Evolutionary conservation across 2,797 vertebrate species (phyloP).

Genomic region (Sebastiscus tertius): DNA sequence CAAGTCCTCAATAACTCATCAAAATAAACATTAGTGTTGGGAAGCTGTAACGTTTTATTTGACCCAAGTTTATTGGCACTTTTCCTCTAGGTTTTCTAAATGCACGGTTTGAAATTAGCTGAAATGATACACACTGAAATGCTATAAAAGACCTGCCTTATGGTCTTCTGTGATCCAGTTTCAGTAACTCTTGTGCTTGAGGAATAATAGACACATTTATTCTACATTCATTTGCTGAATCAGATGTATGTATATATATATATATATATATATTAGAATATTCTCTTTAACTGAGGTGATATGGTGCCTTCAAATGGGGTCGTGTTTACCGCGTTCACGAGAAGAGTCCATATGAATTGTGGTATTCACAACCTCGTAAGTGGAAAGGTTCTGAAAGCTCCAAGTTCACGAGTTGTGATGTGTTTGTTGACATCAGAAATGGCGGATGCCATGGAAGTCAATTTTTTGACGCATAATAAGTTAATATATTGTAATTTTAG

Average conservation of each 20-base stretch:
- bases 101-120: neutral
- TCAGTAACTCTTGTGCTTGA: neutral
- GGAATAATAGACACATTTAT: neutral
- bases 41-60: neutral
- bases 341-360: no score
- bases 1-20: neutral
- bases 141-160: neutral
- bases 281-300: neutral
- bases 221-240: neutral
- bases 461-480: no score
- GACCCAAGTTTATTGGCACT: neutral
- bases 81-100: neutral
- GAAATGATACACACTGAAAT: neutral
- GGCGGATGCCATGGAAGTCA: no score
- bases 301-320: no score
- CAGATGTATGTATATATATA: no score
- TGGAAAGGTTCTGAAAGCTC: no score
- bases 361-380: fast-evolving
- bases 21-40: neutral
- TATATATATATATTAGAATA: neutral
- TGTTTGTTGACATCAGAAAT: no score
- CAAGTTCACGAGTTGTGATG: no score
- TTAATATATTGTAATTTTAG: no score
- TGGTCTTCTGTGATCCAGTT: neutral
- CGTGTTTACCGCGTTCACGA: no score